phyloP scores from a whole-genome alignment of 53 echinoderm and acorn worm species.

The Holothuria scabra region DNA sequence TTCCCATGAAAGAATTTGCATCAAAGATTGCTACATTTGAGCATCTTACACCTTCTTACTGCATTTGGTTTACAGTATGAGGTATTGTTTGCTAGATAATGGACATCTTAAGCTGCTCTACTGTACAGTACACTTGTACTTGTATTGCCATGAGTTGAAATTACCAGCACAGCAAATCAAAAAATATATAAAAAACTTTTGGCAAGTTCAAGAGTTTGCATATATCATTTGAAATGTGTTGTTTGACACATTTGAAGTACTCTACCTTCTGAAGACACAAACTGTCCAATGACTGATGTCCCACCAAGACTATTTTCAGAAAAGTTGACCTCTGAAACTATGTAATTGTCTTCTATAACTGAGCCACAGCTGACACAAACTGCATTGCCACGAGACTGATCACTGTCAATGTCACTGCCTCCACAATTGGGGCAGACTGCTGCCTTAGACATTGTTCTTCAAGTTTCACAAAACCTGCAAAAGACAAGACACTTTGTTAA shows the following conservation, averaged over 20 bases:
- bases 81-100: no score
- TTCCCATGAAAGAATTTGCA: no score
- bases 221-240: background rate
- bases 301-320: slow-evolving; percentile 92
- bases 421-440: slow-evolving; percentile 91
- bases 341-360: slow-evolving; percentile 96
- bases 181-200: no score
- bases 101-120: no score
- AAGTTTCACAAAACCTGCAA: slow-evolving; percentile 4
- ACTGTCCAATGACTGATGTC: slow-evolving; percentile 95
- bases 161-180: background rate
- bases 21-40: no score
- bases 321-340: slow-evolving; percentile 91
- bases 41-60: no score
- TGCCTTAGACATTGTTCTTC: slow-evolving; percentile 75
- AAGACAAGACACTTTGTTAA: background rate
- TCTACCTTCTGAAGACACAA: slow-evolving; percentile 94
- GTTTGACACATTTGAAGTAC: background rate
- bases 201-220: background rate
- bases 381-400: slow-evolving; percentile 95
- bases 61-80: no score
- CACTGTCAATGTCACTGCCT: slow-evolving; percentile 93
- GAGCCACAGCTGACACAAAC: slow-evolving; percentile 93
- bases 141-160: background rate
- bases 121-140: no score